Evolutionary conservation across 2,113 vertebrate genomes (phyloP).

Genomic region (Mionectes macconnelli): DNA sequence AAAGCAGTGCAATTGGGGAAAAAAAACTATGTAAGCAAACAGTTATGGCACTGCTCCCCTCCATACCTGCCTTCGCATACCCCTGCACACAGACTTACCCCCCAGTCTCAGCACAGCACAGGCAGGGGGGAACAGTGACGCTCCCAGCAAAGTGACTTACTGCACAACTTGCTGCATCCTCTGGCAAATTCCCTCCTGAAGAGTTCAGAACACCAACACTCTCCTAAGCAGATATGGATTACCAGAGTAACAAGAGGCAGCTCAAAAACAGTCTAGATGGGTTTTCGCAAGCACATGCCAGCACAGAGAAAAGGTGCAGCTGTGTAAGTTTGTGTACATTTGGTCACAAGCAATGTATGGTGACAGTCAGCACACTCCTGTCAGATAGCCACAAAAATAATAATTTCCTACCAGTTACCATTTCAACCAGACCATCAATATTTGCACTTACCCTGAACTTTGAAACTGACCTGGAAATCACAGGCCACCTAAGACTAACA

Average conservation of each 20-base stretch:
- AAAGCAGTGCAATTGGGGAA: not conserved
- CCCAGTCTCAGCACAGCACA: not conserved
- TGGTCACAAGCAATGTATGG: not conserved
- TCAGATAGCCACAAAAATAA: not conserved
- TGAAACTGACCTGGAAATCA: not conserved
- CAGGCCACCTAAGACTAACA: rapidly evolving
- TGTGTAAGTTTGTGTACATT: not conserved
- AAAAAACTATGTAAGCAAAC: not conserved
- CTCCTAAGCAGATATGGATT: not conserved
- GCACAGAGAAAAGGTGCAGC: not conserved
- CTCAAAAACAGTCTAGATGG: not conserved
- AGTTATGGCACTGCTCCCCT: not conserved
- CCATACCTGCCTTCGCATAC: not conserved
- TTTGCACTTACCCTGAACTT: not conserved
- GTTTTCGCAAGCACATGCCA: not conserved
- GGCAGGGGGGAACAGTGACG: not conserved
- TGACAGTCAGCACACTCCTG: not conserved
- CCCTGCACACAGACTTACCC: not conserved
- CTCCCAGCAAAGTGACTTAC: not conserved
- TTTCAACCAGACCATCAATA: not conserved
- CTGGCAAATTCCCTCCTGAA: not conserved
- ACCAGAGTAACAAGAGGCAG: not conserved
- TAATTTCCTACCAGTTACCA: not conserved
- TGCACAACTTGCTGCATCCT: not conserved
- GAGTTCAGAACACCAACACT: not conserved